phyloP scores from a whole-genome alignment of 2,797 vertebrate genomes.

The Euthynnus affinis region DNA sequence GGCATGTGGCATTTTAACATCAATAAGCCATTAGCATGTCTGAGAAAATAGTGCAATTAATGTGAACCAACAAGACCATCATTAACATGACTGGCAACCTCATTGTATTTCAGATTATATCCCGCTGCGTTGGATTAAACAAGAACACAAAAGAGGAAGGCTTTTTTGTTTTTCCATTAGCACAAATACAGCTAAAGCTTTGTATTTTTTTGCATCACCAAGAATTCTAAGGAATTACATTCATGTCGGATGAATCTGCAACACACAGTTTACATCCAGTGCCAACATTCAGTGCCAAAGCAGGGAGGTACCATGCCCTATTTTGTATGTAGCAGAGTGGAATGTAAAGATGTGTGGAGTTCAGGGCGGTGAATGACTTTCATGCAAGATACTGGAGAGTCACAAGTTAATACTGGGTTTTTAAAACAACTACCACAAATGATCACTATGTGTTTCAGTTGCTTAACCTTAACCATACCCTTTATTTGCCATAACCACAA shows the following conservation, averaged over 20 bases:
- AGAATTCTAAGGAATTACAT: background rate
- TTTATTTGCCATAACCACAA: background rate
- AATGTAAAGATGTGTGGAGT: constrained; percentile 17
- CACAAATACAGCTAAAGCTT: background rate
- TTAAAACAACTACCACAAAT: background rate
- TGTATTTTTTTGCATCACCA: background rate
- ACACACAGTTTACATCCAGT: background rate
- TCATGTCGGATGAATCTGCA: background rate
- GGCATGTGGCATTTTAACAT: background rate
- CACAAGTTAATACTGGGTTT: background rate
- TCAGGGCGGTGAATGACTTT: background rate
- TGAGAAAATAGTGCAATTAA: constrained; percentile 13
- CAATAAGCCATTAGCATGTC: constrained; percentile 17
- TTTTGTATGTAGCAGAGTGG: background rate
- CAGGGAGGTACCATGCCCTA: background rate
- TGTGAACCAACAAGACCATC: constrained; percentile 11
- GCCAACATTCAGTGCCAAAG: background rate
- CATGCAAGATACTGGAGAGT: constrained; percentile 1
- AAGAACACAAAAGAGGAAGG: background rate
- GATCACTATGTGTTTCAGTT: too few relatives aligned
- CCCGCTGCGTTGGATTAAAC: background rate
- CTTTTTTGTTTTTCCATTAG: background rate
- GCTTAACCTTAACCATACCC: too few relatives aligned
- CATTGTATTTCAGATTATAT: background rate
- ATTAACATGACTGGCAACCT: constrained; percentile 15